Conservation (phyloP, 1,140 invertebrate genomes). For the Neodiprion fabricii region DNA sequence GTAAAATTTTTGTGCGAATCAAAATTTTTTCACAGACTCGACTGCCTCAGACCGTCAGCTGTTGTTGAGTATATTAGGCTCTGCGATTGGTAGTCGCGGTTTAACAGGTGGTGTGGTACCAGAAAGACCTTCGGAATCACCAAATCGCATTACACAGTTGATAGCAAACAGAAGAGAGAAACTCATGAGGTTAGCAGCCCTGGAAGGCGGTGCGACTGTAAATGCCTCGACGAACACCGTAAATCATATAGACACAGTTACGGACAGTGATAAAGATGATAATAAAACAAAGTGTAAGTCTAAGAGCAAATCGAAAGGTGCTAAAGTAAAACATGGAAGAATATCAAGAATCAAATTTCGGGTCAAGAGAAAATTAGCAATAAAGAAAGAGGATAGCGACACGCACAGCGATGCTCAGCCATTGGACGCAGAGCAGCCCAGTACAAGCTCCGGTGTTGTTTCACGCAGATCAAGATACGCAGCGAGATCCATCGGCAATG, state of each 20-base stretch:
- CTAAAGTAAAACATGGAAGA: conserved; percentile 46
- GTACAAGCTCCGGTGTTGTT: conserved; percentile 53
- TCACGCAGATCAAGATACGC: conserved; percentile 45
- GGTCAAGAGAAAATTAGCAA: conserved; percentile 40
- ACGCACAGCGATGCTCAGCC: conserved; percentile 37
- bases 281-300: conserved; percentile 37
- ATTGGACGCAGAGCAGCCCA: conserved; percentile 52
- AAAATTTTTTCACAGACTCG: conserved; percentile 38
- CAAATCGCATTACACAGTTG: conserved; percentile 53
- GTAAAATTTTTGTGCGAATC: too few species aligned
- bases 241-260: conserved; percentile 26
- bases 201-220: conserved; percentile 37
- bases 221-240: conserved; percentile 23
- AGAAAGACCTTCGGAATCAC: conserved; percentile 48
- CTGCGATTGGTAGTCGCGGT: conserved; percentile 32
- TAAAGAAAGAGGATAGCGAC: conserved; percentile 41
- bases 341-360: conserved; percentile 31
- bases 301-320: conserved; percentile 42
- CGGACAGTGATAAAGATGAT: conserved; percentile 30
- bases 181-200: conserved; percentile 50
- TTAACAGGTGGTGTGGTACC: conserved; percentile 31
- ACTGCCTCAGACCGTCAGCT: conserved; percentile 30
- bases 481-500: conserved; percentile 32
- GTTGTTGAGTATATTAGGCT: conserved; percentile 37
- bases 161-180: conserved; percentile 55